Percentiles rank a stretch among this genome's conserved stretches.
Evolutionary conservation across 1,140 invertebrate genomes (phyloP).

Genomic region (Oreohelix idahoensis): DNA sequence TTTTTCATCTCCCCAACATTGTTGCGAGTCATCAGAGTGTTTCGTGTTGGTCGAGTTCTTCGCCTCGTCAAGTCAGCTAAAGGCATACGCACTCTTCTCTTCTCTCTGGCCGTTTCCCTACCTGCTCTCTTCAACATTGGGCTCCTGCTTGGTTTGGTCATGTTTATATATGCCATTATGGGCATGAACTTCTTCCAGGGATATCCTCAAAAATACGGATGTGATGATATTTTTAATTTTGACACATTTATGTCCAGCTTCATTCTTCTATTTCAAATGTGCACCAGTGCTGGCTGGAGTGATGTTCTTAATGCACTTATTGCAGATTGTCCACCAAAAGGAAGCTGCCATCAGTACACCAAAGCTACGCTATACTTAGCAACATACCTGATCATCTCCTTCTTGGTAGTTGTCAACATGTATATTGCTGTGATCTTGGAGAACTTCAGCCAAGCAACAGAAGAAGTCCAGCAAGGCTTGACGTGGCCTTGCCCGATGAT

Average conservation of each 20-base stretch:
- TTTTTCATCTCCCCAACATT: conserved; percentile 98
- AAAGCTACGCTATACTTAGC: conserved; percentile 95
- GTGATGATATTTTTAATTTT: conserved; percentile 98
- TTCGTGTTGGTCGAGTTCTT: conserved; percentile 96
- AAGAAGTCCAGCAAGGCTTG: conserved; percentile 97
- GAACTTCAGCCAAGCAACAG: conserved; percentile 97
- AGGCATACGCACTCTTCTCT: conserved; percentile 95
- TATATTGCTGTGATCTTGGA: conserved; percentile 99
- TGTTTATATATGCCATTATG: conserved; percentile 99
- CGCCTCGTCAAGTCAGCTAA: conserved; percentile 95
- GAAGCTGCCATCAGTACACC: conserved; percentile 88
- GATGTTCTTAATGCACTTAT: conserved; percentile 95
- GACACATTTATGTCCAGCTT: conserved; percentile 98
- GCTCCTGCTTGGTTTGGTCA: conserved; percentile 95
- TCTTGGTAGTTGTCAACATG: conserved; percentile 99
- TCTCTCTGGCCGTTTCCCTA: conserved; percentile 97
- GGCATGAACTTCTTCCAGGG: conserved; percentile 99
- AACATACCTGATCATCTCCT: conserved; percentile 96
- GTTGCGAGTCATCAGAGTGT: conserved; percentile 95
- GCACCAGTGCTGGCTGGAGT: conserved; percentile 98
- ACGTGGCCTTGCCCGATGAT: conserved; percentile 96
- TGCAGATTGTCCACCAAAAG: conserved; percentile 78
- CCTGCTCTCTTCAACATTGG: conserved; percentile 99
- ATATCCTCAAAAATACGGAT: conserved; percentile 91
- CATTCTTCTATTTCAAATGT: conserved; percentile 98